A percentile compares a stretch with the other conserved stretches of the same genome.
Conservation (phyloP, 2,113 vertebrate genomes). For the Percina caprodes region DNA sequence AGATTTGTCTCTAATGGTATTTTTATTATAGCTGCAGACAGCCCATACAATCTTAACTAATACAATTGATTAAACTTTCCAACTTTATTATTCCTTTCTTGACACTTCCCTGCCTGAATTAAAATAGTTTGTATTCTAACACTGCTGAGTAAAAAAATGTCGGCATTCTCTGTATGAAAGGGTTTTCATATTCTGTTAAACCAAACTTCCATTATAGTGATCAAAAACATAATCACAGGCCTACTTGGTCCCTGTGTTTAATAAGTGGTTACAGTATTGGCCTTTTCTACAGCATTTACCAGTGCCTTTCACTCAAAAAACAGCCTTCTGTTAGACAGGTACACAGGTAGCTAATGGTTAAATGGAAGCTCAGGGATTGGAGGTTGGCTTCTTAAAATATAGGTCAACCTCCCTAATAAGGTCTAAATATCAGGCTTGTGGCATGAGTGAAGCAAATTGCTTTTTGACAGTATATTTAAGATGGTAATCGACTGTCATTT, state of each 20-base stretch:
- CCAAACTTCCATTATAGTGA: background rate
- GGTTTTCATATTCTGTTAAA: background rate
- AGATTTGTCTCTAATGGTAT: conserved; percentile 17
- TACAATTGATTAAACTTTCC: conserved; percentile 7
- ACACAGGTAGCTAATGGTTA: conserved; percentile 41
- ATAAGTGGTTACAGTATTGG: background rate
- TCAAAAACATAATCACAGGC: background rate
- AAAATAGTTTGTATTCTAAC: background rate
- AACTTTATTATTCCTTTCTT: conserved; percentile 16
- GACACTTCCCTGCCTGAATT: conserved; percentile 12
- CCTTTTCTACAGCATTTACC: background rate
- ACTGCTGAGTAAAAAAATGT: background rate
- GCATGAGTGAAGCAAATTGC: conserved; percentile 71
- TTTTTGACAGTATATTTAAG: conserved; percentile 84
- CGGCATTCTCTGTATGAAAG: background rate
- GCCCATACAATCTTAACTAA: conserved; percentile 9
- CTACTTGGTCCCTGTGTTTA: conserved; percentile 9
- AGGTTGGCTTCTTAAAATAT: conserved; percentile 66
- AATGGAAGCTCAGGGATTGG: conserved; percentile 46
- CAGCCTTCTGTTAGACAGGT: conserved; percentile 1
- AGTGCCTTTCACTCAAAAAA: background rate
- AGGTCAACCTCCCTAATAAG: conserved; percentile 70
- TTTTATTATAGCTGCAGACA: conserved; percentile 26
- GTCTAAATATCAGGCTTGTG: conserved; percentile 73
- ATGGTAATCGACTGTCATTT: conserved; percentile 83